Evolutionary conservation across 2,797 vertebrate genomes (phyloP), one percentile per base, ranked within the genome.

Genomic region (Tauraco hartlaubi): DNA sequence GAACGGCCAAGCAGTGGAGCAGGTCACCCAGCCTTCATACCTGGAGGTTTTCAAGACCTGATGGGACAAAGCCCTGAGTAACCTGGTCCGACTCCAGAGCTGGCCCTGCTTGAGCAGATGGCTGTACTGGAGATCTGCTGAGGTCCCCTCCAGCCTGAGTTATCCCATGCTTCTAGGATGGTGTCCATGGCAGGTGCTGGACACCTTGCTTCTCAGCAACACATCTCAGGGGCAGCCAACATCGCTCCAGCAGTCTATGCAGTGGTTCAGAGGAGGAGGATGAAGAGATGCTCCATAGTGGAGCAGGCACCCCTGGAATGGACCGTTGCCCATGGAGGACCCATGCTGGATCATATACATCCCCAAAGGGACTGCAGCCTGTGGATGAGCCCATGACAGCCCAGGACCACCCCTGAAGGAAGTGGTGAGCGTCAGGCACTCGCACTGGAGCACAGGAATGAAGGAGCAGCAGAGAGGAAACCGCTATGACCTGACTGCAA

Each of bases 141-240:
- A 77, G 51, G 16, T 56, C 23, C 26, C 22, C 33, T 48, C n/a
- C 80, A 71, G 33, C 41, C 62, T 33, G 46, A 54, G 29, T 7
- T 48, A 59, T 6, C 23, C 61, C 55, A 3, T 31, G 26, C 13
- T 41, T 18, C 41, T 15, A 33, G 39, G 69, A 17, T 28, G 46
- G 37, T 19, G 29, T 3, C 43, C 23, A 41, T 52, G 29, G 59
- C 31, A 78, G 46, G 55, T 4, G 3, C 9, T 33, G 74, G 63
- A 43, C 41, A 61, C 22, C 9, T 41, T 54, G 33, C 39, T 68
- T 44, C 31, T 51, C 28, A 51, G 49, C 23, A 43, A n/a, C 41
- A 43, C 2, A 0, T 43, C 43, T 52, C 2, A 0, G 39, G 2
- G 19, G 12, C 12, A 14, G 4, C 4, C 33, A 64, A 3, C 21